Evolutionary conservation across 53 echinoderm and acorn worm species (phyloP).

Genomic region (Luidia sarsii): DNA sequence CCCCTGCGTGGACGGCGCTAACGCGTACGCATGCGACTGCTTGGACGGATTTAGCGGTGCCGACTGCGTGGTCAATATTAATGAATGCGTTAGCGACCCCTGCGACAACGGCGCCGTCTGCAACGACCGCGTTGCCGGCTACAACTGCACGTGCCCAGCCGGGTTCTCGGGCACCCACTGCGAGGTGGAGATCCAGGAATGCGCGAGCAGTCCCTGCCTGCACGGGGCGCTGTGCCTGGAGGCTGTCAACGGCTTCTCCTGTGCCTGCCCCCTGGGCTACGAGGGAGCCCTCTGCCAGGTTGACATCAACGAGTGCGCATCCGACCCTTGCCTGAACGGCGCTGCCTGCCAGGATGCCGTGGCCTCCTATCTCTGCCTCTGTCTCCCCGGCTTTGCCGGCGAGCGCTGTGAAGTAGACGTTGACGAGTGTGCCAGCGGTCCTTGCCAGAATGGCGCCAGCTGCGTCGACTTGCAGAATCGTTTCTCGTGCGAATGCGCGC

Average conservation of each 20-base stretch:
- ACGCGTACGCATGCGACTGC: constrained; percentile 56
- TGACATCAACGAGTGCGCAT: constrained; percentile 55
- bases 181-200: constrained; percentile 54
- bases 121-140: constrained; percentile 33
- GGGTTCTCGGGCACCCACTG: constrained; percentile 53
- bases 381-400: constrained; percentile 42
- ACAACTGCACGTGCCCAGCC: constrained; percentile 26
- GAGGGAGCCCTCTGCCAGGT: constrained; percentile 39
- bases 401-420: constrained; percentile 45
- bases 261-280: constrained; percentile 41
- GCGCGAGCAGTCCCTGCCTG: constrained; percentile 42
- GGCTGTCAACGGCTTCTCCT: constrained; percentile 24
- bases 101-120: constrained; percentile 60
- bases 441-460: constrained; percentile 52
- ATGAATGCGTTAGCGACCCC: constrained; percentile 54
- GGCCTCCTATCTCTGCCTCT: constrained; percentile 33
- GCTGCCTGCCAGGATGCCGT: constrained; percentile 44
- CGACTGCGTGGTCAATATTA: constrained; percentile 33
- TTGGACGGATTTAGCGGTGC: constrained; percentile 50
- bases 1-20: constrained; percentile 50
- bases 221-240: constrained; percentile 52
- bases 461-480: constrained; percentile 54
- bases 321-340: constrained; percentile 56
- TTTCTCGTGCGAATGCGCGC: constrained; percentile 53
- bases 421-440: constrained; percentile 44